Base-by-base conservation (phyloP, 2,888 invertebrate species). In the Lasioglossum zephyrum region DNA sequence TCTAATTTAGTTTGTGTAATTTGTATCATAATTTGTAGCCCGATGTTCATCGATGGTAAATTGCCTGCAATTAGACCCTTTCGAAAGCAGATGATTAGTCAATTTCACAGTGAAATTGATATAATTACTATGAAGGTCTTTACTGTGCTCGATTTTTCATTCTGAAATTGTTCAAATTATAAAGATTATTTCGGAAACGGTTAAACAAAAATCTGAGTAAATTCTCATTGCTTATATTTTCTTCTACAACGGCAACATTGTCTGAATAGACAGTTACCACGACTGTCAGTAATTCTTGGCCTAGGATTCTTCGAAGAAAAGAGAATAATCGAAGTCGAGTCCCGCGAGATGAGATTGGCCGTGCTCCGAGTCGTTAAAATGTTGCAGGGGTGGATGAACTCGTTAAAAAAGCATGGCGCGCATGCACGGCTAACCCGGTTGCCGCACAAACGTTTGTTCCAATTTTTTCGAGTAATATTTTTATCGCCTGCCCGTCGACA, bases 361-460 rank as follows among this genome's bases (percentile, higher is more conserved):
- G 44, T n/a, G 73, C 9, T 5, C 73, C 31, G 13, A n/a, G 36
- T 8, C 3, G 73, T 66, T 1, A 2, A 36, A 26, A 31, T 6
- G n/a, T 13, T 76, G 70, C 49, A 0, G 6, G 18, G 47, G n/a
- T n/a, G 31, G 11, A 63, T 63, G 39, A 16, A 72, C 22, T 63
- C 72, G 49, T 76, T 53, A 36, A 41, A 18, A 18, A 53, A 53
- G 26, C 60, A 18, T 31, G 31, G 18, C 57, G 41, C 44, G 60
- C 60, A 18, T 6, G 75, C 41, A 44, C 36, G 4, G 49, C 6
- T 26, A 26, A 16, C 18, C n/a, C 1, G 16, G 69, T 77, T 18
- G n/a, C 1, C 77, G 66, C 9, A 31, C 66, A 49, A 74, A 74
- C 36, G 49, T n/a, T 75, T n/a, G 75, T 44, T 63, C 47, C n/a